Base-by-base conservation (phyloP, 2,113 vertebrate species). In the Rhinogobius similis region DNA sequence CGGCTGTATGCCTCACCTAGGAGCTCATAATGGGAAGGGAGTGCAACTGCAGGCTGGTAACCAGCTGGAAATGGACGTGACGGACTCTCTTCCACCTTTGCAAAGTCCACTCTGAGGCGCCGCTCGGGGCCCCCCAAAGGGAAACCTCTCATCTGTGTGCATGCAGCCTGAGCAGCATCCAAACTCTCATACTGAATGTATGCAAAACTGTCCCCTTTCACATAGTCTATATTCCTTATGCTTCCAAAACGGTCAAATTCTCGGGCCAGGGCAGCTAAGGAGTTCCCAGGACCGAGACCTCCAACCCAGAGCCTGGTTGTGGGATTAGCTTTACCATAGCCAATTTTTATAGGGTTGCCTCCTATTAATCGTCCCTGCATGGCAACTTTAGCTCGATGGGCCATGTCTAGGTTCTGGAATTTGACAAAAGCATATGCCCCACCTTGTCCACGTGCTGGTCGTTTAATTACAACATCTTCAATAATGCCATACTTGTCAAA, bases 351-450 rank as follows among this genome's bases (percentile, higher is more conserved):
- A 2, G 95, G 96, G 85, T 99, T 98, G 41, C 96, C 95, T 0
- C 96, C 96, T 0, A 99, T 94, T 9, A 96, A 92, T 0, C 97
- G 94, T 0, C 97, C 97, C 0, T 97, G 98, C 98, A 99, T 99
- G 46, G 97, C 97, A 20, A 99, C 95, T 53, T 99, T 99, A 52
- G 98, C 98, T 23, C 96, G 77, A 81, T 98, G 98, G 0, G 98
- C 98, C 98, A 99, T 99, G 91, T 99, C 98, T 58, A 99, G 83
- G 85, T 99, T 99, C 85, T 98, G 98, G 78, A 99, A 99, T 90
- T 98, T 99, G 5, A 99, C 95, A 16, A 99, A 99, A 5, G 96
- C 98, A 0, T 99, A 99, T 0, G 97, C 97, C 0, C 96, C 96
- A 0, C 98, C 98, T 39, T 97, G 96, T 2, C 95, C 96, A 0